Conservation (phyloP, 2,113 vertebrate species). For the Oncorhynchus nerka region DNA sequence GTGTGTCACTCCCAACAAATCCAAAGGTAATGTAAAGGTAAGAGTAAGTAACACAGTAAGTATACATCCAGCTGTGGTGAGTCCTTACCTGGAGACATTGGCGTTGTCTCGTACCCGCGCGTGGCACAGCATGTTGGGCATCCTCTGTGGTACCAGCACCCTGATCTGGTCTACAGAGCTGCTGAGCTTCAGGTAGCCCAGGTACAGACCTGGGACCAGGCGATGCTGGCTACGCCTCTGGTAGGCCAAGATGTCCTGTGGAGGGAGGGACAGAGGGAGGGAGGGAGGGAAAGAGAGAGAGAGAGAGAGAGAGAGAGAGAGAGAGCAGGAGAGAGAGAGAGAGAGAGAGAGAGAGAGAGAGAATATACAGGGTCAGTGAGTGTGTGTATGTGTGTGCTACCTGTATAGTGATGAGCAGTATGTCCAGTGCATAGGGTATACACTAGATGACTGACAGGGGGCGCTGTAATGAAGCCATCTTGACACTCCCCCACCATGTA, state of each 20-base stretch:
- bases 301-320: not conserved
- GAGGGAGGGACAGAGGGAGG: not conserved
- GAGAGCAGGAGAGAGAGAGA: not conserved
- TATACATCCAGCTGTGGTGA: too few relatives aligned
- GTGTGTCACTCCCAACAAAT: too few relatives aligned
- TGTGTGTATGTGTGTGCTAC: not conserved
- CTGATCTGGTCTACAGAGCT: slow-evolving; percentile 98
- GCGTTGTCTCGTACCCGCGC: slow-evolving; percentile 85
- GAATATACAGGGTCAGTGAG: too few relatives aligned
- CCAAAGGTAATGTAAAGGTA: too few relatives aligned
- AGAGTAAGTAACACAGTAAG: too few relatives aligned
- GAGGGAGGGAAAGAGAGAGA: not conserved
- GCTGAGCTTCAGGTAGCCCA: slow-evolving; percentile 96
- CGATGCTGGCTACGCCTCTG: slow-evolving; percentile 87
- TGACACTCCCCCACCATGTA: too few relatives aligned
- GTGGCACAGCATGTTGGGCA: slow-evolving; percentile 92
- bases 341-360: too few relatives aligned
- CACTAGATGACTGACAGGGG: too few relatives aligned
- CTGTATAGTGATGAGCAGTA: not conserved
- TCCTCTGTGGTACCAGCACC: slow-evolving; percentile 87
- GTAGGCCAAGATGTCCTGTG: slow-evolving; percentile 88
- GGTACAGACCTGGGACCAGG: slow-evolving; percentile 85
- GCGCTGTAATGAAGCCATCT: too few relatives aligned
- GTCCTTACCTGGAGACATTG: slow-evolving; percentile 87
- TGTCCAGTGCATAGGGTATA: too few relatives aligned